Percentiles rank a stretch among this genome's conserved stretches.
These are phyloP conservation scores for Cecropterus lyciades DNA, from an alignment of 1,140 invertebrate genomes.

Conservation along the genomic window DNA sequence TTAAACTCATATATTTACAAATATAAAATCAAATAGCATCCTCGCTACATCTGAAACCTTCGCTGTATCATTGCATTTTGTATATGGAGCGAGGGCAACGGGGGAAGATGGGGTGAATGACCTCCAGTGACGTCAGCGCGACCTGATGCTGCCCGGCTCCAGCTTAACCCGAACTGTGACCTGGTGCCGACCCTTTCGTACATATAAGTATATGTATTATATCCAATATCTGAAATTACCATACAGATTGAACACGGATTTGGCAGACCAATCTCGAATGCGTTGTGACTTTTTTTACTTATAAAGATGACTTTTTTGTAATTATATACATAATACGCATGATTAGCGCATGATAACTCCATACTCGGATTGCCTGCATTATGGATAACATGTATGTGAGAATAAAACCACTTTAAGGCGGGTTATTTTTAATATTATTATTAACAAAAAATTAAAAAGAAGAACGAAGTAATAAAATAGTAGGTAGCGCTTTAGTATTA, in stretches of 20 bases:
- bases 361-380: too few species aligned
- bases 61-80: conserved; percentile 52
- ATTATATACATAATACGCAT: too few species aligned
- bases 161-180: conserved; percentile 79
- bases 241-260: conserved; percentile 20
- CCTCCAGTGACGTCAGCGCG: conserved; percentile 74
- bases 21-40: not conserved
- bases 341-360: too few species aligned
- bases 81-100: conserved; percentile 63
- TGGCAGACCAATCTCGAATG: not conserved
- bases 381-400: too few species aligned
- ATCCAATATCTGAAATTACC: conserved; percentile 32
- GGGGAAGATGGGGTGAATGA: conserved; percentile 60
- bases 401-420: too few species aligned
- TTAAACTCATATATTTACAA: too few species aligned
- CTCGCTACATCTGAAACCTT: conserved; percentile 2
- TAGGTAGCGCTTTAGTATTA: too few species aligned
- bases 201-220: conserved; percentile 9
- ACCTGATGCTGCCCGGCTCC: conserved; percentile 74
- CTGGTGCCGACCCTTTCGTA: conserved; percentile 47
- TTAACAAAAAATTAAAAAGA: too few species aligned
- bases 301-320: too few species aligned
- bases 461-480: too few species aligned
- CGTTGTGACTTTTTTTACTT: too few species aligned
- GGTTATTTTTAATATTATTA: too few species aligned